Percentiles rank a stretch among this genome's conserved stretches.
Evolutionary conservation across 2,113 vertebrate species (phyloP).

Genomic region (Nanorana parkeri): DNA sequence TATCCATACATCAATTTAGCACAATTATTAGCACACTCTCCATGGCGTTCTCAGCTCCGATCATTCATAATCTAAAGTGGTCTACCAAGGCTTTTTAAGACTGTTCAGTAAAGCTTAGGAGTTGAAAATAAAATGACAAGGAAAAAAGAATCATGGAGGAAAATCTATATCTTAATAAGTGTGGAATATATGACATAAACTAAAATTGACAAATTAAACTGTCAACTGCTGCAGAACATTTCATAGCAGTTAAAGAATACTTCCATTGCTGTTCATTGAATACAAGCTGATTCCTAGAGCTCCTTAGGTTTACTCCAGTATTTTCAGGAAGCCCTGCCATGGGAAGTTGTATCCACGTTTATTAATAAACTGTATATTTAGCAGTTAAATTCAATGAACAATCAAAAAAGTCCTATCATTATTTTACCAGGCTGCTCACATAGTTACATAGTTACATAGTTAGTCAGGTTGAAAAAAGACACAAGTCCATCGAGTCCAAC

Average conservation of each 20-base stretch:
- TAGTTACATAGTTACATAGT: too few relatives aligned
- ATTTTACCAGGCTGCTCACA: too few relatives aligned
- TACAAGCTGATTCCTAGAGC: neutral
- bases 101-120: slow-evolving; percentile 23
- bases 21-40: slow-evolving; percentile 36
- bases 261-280: neutral
- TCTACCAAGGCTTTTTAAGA: slow-evolving; percentile 38
- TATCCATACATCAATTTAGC: slow-evolving; percentile 50
- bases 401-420: too few relatives aligned
- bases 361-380: too few relatives aligned
- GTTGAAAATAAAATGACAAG: slow-evolving; percentile 29
- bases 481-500: too few relatives aligned
- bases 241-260: neutral
- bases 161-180: slow-evolving; percentile 44
- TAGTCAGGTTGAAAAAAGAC: too few relatives aligned
- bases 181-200: slow-evolving; percentile 33
- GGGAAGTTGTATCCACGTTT: neutral
- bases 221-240: neutral
- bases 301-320: neutral
- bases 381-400: too few relatives aligned
- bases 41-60: slow-evolving; percentile 24
- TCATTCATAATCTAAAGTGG: slow-evolving; percentile 44
- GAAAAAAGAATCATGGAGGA: slow-evolving; percentile 22
- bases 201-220: slow-evolving; percentile 18
- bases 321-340: neutral